Percentiles rank a stretch among this genome's conserved stretches.
Conservation (phyloP, 1,140 invertebrate species). For the Aradophagus sp. region DNA sequence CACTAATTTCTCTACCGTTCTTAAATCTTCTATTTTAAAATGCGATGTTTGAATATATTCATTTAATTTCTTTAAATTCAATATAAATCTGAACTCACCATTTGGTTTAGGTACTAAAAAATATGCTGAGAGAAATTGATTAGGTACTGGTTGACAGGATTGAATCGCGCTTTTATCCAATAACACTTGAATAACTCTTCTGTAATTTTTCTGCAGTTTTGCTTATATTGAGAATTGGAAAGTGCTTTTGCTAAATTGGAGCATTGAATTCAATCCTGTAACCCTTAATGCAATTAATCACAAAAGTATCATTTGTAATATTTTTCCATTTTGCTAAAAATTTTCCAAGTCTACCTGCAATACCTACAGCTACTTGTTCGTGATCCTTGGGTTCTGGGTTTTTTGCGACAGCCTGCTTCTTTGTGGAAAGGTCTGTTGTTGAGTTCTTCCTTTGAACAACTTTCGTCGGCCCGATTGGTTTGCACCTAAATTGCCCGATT, state of each 20-base stretch:
- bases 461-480: slow-evolving; percentile 8
- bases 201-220: no score
- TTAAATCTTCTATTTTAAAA: slow-evolving; percentile 9
- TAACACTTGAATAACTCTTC: neutral
- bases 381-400: neutral
- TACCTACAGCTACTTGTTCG: slow-evolving; percentile 17
- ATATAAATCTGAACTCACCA: neutral
- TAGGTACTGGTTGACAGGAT: neutral
- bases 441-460: slow-evolving; percentile 4
- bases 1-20: neutral
- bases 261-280: neutral
- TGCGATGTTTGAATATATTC: slow-evolving; percentile 1
- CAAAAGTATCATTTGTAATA: neutral
- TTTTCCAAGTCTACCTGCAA: neutral
- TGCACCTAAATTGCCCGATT: neutral
- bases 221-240: neutral
- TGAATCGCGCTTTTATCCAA: neutral
- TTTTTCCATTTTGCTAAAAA: neutral
- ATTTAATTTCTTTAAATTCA: slow-evolving; percentile 12
- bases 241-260: neutral
- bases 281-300: neutral
- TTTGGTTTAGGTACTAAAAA: slow-evolving; percentile 4
- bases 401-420: slow-evolving; percentile 2
- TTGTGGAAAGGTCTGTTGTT: neutral
- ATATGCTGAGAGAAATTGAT: slow-evolving; percentile 4